Percentiles rank a stretch among this genome's conserved stretches.
These are phyloP conservation scores for Sphinx pinastri DNA, from an alignment of 2,888 invertebrate species.

Conservation along the genomic window DNA sequence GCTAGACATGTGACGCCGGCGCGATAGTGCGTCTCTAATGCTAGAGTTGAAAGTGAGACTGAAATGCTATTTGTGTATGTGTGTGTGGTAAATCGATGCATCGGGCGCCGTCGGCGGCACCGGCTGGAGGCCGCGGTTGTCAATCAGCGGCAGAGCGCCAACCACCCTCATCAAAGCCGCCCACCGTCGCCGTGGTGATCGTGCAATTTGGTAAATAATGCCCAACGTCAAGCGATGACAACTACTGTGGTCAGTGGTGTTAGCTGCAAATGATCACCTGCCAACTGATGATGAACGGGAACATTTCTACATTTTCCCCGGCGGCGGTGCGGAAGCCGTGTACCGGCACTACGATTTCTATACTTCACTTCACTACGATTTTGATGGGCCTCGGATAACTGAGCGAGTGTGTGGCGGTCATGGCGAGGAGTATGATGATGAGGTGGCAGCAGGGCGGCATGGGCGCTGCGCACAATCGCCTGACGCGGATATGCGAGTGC, in stretches of 20 bases:
- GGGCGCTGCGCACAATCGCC: conserved; percentile 64
- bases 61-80: conserved; percentile 52
- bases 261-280: conserved; percentile 69
- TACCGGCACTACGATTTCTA: conserved; percentile 35
- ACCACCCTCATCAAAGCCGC: conserved; percentile 40
- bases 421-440: conserved; percentile 41
- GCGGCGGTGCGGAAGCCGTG: conserved; percentile 47
- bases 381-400: conserved; percentile 26
- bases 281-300: conserved; percentile 76
- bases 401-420: conserved; percentile 31
- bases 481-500: conserved; percentile 59
- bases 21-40: conserved; percentile 41
- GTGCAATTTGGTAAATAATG: conserved; percentile 59
- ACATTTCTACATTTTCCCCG: conserved; percentile 76
- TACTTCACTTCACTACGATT: conserved; percentile 34
- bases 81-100: conserved; percentile 74
- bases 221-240: conserved; percentile 57
- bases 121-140: conserved; percentile 68
- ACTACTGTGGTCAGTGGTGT: conserved; percentile 44
- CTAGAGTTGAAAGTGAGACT: conserved; percentile 71
- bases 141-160: conserved; percentile 60
- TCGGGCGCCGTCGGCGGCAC: conserved; percentile 60
- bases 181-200: conserved; percentile 55
- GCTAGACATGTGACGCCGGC: neutral
- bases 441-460: conserved; percentile 48